Conservation (phyloP, 2,888 invertebrate genomes). For the Lissonota sp. region DNA sequence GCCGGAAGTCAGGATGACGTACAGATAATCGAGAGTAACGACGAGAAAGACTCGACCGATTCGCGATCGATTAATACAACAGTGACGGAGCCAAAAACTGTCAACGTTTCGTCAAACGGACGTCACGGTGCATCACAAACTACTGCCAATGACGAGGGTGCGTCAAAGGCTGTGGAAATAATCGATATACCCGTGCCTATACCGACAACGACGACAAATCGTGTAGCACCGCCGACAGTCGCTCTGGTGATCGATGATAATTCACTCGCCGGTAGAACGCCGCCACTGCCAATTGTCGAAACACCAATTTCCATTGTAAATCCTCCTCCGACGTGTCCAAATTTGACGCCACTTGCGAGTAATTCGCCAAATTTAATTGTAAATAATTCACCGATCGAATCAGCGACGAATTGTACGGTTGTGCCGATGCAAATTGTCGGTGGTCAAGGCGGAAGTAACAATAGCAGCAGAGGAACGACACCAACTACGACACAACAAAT, state of each 20-base stretch:
- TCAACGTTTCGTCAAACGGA: conserved; percentile 66
- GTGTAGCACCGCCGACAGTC: conserved; percentile 42
- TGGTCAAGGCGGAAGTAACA: conserved; percentile 21
- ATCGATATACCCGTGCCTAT: conserved; percentile 90
- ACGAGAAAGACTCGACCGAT: conserved; percentile 79
- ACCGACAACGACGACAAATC: conserved; percentile 63
- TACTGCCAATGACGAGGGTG: conserved; percentile 58
- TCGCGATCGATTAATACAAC: conserved; percentile 7
- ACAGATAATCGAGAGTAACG: conserved; percentile 81
- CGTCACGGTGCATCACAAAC: conserved; percentile 38
- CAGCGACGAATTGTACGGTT: conserved; percentile 63
- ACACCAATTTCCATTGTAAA: conserved; percentile 27
- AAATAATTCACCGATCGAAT: conserved; percentile 73
- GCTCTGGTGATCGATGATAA: conserved; percentile 63
- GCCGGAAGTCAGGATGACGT: conserved; percentile 80
- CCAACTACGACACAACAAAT: neutral
- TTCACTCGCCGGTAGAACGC: conserved; percentile 73
- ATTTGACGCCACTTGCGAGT: conserved; percentile 67
- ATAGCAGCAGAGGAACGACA: conserved; percentile 46
- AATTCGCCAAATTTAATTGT: conserved; percentile 67
- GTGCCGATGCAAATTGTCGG: conserved; percentile 17
- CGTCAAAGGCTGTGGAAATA: conserved; percentile 84
- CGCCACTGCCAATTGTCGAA: conserved; percentile 74
- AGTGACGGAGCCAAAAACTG: too few relatives aligned
- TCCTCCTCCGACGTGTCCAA: conserved; percentile 23